A percentile compares a stretch with the other conserved stretches of the same genome.
These are phyloP conservation scores for Pocota personata DNA, from an alignment of 2,888 invertebrate species.

Conservation along the genomic window DNA sequence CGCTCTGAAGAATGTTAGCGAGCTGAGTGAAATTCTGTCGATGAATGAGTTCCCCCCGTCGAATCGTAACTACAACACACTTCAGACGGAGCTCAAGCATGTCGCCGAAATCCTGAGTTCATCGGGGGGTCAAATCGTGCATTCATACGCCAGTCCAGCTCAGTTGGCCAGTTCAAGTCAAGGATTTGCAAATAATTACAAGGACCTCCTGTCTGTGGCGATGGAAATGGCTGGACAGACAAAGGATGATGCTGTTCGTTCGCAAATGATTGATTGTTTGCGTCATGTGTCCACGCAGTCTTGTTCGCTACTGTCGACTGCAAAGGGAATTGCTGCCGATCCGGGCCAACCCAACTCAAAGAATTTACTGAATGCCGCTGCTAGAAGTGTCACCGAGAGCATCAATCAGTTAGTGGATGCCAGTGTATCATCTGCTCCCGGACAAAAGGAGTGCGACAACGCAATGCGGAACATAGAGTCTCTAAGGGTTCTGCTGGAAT, in stretches of 20 bases:
- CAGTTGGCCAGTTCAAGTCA: constrained; percentile 90
- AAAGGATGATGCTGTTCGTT: constrained; percentile 89
- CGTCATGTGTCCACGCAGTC: constrained; percentile 94
- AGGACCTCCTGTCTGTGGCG: constrained; percentile 89
- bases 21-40: constrained; percentile 89
- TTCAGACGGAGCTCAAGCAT: constrained; percentile 92
- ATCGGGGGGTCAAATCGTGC: constrained; percentile 92
- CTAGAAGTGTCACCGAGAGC: constrained; percentile 94
- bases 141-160: constrained; percentile 88
- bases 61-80: constrained; percentile 89
- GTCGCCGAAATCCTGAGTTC: constrained; percentile 93
- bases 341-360: constrained; percentile 94
- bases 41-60: constrained; percentile 90
- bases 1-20: constrained; percentile 91
- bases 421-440: constrained; percentile 93
- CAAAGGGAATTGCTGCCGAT: constrained; percentile 95
- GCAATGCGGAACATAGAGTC: constrained; percentile 96
- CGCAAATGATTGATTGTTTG: constrained; percentile 93
- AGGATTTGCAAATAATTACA: constrained; percentile 90
- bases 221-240: constrained; percentile 94
- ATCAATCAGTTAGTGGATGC: constrained; percentile 92
- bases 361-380: constrained; percentile 94
- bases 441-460: constrained; percentile 98
- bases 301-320: constrained; percentile 92
- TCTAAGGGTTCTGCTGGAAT: constrained; percentile 91